Conservation (phyloP, 2,113 vertebrate species). For the Cyprinodon tularosa region DNA sequence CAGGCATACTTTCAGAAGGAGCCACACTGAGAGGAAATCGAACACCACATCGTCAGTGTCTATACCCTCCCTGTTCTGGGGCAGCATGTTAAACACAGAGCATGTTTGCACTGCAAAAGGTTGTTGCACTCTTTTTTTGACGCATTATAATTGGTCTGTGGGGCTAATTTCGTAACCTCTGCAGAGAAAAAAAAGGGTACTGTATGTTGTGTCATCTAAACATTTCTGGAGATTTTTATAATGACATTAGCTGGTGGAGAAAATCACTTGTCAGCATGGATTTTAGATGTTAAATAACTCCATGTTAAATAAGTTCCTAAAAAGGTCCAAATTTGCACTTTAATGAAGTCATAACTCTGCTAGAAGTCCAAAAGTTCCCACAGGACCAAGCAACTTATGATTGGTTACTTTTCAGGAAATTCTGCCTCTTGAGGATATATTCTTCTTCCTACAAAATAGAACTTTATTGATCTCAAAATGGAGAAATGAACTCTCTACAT, state of each 20-base stretch:
- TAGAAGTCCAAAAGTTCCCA: too few species aligned
- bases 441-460: too few species aligned
- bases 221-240: background rate
- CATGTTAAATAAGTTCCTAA: background rate
- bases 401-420: too few species aligned
- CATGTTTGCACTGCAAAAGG: slow-evolving; percentile 3
- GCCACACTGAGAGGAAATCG: slow-evolving; percentile 29
- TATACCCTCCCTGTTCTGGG: slow-evolving; percentile 24
- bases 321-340: background rate
- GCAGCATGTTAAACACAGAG: slow-evolving; percentile 24
- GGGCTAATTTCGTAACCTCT: slow-evolving; percentile 9
- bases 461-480: too few species aligned
- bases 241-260: background rate
- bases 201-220: slow-evolving; percentile 5
- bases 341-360: too few species aligned
- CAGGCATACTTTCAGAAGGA: slow-evolving; percentile 43
- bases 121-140: background rate
- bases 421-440: too few species aligned
- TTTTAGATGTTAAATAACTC: background rate
- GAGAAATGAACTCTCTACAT: too few species aligned
- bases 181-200: background rate
- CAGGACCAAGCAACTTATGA: too few species aligned
- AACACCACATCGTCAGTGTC: slow-evolving; percentile 24
- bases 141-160: slow-evolving; percentile 15
- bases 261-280: background rate